Conservation (phyloP, 64 coral and sea anemone genomes). For the Pocillopora damicornis region DNA sequence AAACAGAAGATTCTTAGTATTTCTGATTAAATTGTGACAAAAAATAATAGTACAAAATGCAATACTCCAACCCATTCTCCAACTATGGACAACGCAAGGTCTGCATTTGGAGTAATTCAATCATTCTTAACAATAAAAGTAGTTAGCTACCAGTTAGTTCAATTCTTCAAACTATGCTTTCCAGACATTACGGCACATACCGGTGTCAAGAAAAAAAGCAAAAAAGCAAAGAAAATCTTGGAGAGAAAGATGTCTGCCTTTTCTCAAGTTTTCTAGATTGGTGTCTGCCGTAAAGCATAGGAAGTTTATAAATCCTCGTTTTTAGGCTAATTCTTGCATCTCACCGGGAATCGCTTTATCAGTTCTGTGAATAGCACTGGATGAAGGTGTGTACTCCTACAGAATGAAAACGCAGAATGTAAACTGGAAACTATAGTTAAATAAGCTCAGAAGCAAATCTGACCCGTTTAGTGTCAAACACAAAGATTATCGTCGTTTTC, state of each 20-base stretch:
- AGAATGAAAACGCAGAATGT: not conserved
- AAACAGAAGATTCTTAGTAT: not conserved
- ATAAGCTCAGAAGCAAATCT: too few relatives aligned
- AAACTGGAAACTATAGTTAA: not conserved
- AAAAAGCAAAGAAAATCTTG: not conserved
- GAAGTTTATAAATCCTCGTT: not conserved
- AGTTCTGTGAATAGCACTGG: constrained; percentile 81
- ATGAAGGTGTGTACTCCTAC: constrained; percentile 77
- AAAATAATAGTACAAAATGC: not conserved
- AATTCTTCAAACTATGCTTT: too few relatives aligned
- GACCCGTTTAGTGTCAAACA: too few relatives aligned
- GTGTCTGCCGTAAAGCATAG: not conserved
- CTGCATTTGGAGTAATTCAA: too few relatives aligned
- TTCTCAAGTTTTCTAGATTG: too few relatives aligned
- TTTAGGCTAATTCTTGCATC: not conserved
- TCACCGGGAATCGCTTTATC: constrained; percentile 86
- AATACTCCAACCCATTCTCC: not conserved
- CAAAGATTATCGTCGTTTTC: too few relatives aligned
- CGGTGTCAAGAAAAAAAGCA: not conserved
- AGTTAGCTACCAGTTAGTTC: too few relatives aligned
- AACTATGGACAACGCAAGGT: too few relatives aligned
- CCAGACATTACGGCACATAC: too few relatives aligned
- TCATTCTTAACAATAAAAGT: too few relatives aligned
- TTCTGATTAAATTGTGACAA: not conserved
- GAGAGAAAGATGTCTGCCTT: too few relatives aligned